Conservation (phyloP, 2,888 invertebrate species). For the Rambutsinella grinnellia region DNA sequence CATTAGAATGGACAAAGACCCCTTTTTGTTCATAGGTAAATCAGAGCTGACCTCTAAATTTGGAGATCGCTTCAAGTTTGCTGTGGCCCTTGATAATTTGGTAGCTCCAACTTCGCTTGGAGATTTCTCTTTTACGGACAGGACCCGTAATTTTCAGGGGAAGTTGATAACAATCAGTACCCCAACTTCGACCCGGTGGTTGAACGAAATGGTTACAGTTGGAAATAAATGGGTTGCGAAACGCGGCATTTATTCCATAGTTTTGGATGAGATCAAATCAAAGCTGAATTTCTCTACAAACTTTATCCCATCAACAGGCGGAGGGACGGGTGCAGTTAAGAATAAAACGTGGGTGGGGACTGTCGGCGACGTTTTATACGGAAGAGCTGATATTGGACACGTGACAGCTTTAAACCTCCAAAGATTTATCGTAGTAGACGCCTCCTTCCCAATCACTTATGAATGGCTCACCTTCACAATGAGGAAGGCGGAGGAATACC, state of each 20-base stretch:
- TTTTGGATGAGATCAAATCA: not conserved
- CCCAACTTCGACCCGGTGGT: conserved; percentile 51
- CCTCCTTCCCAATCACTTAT: conserved; percentile 31
- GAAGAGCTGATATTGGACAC: conserved; percentile 36
- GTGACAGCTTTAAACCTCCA: conserved; percentile 9
- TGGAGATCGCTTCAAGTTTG: conserved; percentile 44
- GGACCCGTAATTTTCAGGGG: conserved; percentile 41
- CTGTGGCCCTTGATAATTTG: conserved; percentile 8
- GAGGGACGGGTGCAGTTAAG: conserved; percentile 9
- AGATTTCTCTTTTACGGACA: conserved; percentile 41
- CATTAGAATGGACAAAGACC: conserved; percentile 53
- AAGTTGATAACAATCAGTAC: conserved; percentile 34
- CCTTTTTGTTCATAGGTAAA: conserved; percentile 45
- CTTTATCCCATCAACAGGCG: conserved; percentile 16
- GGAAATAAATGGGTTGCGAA: not conserved
- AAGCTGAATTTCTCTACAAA: conserved; percentile 27
- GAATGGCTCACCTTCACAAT: conserved; percentile 30
- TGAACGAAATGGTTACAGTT: conserved; percentile 40
- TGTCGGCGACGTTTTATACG: conserved; percentile 44
- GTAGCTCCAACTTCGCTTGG: not conserved
- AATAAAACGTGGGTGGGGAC: conserved; percentile 55
- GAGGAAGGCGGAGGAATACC: conserved; percentile 24
- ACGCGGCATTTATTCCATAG: not conserved
- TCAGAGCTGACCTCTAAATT: conserved; percentile 20
- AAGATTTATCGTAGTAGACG: conserved; percentile 23